Evolutionary conservation across 2,888 invertebrate genomes (phyloP), one percentile per base, ranked within the genome.

Genomic region (Epinotia bilunana): DNA sequence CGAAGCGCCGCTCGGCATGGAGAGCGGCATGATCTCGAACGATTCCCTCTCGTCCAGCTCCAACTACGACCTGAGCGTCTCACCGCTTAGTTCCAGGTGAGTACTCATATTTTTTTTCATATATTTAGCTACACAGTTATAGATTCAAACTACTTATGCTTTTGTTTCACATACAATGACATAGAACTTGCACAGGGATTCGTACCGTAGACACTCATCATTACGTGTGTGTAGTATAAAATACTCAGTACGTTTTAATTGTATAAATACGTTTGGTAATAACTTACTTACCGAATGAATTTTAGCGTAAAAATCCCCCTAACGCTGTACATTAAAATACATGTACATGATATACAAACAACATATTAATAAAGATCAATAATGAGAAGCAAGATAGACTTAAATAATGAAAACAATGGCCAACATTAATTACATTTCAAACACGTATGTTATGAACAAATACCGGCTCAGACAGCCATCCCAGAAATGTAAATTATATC

Each of bases 1-100:
- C 88, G 95, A 95, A 81, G 93, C 96, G 69, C 95, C 98, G 18
- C 95, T 98, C 81, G 98, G 98, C 72, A 98, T 98, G 98, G 97
- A 98, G 89, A 97, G 96, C 82, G 97, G 97, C 53, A 95, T 95
- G 87, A 98, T 98, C 85, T 96, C 96, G 68, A 97, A 98, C 91
- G 95, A 96, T 80, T 97, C 97, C 80, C 97, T 98, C 83, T 96
- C 97, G 6, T 97, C 98, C 76, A 98, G 97, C 86, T 98, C 98
- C 72, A 97, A 97, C 80, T 98, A 98, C 88, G 95, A 96, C 83
- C 97, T 97, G 87, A 97, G 97, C 82, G 98, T 98, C 53, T 98
- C 98, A 69, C 98, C 98, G 49, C 96, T 97, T 83, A 97, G 97
- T 88, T 97, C 97, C 78, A 96, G 98, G 98, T 98, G 93, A 95